These are phyloP conservation scores for Prunella strophiata DNA, from an alignment of 2,797 vertebrate species.

Conservation along the genomic window DNA sequence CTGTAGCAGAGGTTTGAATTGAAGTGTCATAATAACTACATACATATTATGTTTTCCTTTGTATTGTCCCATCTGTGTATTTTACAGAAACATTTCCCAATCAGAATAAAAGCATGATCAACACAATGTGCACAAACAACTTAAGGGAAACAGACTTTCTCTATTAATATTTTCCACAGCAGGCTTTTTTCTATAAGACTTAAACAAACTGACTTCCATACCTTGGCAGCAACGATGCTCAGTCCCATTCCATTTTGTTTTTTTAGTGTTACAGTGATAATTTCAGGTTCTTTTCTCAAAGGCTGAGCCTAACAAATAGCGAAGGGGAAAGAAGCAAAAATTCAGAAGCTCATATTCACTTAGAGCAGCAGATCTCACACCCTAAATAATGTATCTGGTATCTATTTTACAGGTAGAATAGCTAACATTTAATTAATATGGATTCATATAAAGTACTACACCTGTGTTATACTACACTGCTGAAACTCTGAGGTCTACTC, in stretches of 20 bases:
- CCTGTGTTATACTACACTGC: not conserved
- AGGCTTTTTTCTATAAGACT: not conserved
- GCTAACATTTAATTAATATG: not conserved
- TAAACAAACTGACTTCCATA: constrained; percentile 69
- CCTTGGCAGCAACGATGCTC: constrained; percentile 98
- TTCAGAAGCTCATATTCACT: not conserved
- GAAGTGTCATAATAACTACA: not conserved
- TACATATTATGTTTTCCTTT: not conserved
- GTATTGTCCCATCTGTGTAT: not conserved
- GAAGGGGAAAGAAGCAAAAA: not conserved
- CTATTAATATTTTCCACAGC: not conserved
- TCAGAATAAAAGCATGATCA: not conserved
- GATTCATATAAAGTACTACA: not conserved
- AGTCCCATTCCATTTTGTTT: constrained; percentile 99
- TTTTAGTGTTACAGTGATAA: constrained; percentile 97
- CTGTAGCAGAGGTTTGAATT: not conserved
- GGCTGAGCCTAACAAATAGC: constrained; percentile 77
- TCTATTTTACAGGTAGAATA: not conserved
- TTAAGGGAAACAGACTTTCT: not conserved
- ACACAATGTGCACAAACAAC: not conserved
- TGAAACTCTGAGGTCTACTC: not conserved
- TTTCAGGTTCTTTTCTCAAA: constrained; percentile 96
- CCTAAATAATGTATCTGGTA: not conserved
- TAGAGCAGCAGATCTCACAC: not conserved
- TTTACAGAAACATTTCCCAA: not conserved